Percentiles rank a stretch among this genome's conserved stretches.
Evolutionary conservation across 2,113 vertebrate species (phyloP).

Genomic region (Pteronura brasiliensis): DNA sequence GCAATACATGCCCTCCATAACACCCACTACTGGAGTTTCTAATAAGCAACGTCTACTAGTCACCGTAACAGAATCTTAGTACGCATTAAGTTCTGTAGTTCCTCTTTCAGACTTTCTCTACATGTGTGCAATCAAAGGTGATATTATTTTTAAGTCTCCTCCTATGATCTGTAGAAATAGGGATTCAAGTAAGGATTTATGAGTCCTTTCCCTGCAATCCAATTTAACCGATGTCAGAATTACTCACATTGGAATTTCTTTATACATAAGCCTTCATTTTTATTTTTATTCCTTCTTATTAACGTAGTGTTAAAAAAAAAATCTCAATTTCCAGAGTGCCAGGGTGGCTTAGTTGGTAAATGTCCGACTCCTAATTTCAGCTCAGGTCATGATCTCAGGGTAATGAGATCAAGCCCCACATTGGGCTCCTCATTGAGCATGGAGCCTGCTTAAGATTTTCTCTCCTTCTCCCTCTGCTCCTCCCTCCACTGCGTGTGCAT

Average conservation of each 20-base stretch:
- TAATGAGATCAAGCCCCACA: not conserved
- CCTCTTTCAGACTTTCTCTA: not conserved
- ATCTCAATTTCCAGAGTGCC: not conserved
- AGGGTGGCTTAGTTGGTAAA: not conserved
- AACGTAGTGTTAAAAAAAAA: not conserved
- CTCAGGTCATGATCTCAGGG: not conserved
- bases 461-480: not conserved
- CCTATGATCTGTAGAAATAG: not conserved
- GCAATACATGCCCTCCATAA: too few species aligned
- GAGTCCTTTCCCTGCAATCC: not conserved
- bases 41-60: not conserved
- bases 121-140: not conserved
- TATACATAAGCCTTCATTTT: not conserved
- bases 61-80: not conserved
- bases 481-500: too few species aligned
- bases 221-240: not conserved
- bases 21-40: not conserved
- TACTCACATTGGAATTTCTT: not conserved
- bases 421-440: not conserved
- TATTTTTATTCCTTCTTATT: not conserved
- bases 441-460: not conserved
- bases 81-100: not conserved
- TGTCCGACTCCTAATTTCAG: not conserved
- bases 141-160: not conserved
- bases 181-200: not conserved